A percentile compares a stretch with the other conserved stretches of the same genome.
Evolutionary conservation across 2,797 vertebrate genomes (phyloP).

Genomic region (Fratercula arctica): DNA sequence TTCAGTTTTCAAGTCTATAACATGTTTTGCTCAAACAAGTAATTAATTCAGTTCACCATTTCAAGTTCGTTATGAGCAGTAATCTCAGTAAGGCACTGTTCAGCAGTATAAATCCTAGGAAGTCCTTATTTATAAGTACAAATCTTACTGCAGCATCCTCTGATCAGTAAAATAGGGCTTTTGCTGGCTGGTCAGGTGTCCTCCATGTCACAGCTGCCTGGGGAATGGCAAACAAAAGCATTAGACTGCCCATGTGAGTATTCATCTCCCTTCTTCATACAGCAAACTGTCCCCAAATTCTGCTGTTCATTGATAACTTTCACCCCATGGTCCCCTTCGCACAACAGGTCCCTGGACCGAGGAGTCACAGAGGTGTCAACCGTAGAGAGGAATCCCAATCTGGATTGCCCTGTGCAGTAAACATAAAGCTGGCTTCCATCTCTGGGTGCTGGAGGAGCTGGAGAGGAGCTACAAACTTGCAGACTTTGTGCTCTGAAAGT

Average conservation of each 20-base stretch:
- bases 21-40: background rate
- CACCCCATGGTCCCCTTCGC: background rate
- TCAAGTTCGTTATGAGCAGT: background rate
- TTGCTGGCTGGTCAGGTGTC: background rate
- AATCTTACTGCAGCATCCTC: background rate
- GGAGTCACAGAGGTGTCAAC: background rate
- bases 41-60: background rate
- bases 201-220: background rate
- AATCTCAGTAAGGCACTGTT: background rate
- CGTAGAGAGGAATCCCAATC: background rate
- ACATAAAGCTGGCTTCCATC: background rate
- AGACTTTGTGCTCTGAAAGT: background rate
- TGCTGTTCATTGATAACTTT: background rate
- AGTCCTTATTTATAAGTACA: background rate
- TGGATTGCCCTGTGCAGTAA: background rate
- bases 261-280: background rate
- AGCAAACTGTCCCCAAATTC: background rate
- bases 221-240: background rate
- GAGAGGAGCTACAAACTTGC: background rate
- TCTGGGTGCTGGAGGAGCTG: background rate
- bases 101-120: background rate
- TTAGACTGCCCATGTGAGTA: background rate
- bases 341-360: fast-evolving
- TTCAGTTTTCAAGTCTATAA: background rate
- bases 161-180: background rate